Conservation (phyloP, 2,113 vertebrate species). For the Rutilus rutilus region DNA sequence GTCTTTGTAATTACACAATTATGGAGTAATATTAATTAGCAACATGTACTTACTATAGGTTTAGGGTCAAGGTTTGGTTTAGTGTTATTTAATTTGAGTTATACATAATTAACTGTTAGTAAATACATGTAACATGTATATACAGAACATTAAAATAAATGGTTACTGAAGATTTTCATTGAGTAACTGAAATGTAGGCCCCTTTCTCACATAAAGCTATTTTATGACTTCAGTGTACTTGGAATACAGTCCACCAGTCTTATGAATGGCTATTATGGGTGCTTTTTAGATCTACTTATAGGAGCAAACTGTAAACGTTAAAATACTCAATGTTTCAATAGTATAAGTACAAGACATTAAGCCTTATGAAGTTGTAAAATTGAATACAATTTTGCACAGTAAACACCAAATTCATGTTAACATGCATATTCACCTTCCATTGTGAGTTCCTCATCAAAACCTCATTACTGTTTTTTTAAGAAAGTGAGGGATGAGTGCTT, state of each 20-base stretch:
- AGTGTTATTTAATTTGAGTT: neutral
- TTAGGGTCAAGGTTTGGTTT: neutral
- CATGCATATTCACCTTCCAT: neutral
- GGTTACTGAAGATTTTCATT: neutral
- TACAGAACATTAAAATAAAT: neutral
- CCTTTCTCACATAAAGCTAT: neutral
- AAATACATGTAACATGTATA: neutral
- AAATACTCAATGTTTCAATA: neutral
- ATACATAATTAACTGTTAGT: neutral
- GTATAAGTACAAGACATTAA: neutral
- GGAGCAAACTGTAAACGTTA: neutral
- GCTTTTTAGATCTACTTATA: neutral
- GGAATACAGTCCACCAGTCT: neutral
- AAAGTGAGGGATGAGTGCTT: neutral
- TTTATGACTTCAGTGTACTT: neutral
- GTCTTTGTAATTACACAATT: neutral
- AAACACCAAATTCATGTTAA: neutral
- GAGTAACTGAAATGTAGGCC: neutral
- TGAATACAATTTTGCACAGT: neutral
- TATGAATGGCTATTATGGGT: neutral
- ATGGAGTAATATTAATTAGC: neutral
- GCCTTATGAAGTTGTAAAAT: neutral
- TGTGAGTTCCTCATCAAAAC: neutral
- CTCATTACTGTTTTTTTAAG: neutral
- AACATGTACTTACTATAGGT: neutral